Evolutionary conservation across 2,888 invertebrate species (phyloP).

Genomic region (Caenorhabditis panamensis): DNA sequence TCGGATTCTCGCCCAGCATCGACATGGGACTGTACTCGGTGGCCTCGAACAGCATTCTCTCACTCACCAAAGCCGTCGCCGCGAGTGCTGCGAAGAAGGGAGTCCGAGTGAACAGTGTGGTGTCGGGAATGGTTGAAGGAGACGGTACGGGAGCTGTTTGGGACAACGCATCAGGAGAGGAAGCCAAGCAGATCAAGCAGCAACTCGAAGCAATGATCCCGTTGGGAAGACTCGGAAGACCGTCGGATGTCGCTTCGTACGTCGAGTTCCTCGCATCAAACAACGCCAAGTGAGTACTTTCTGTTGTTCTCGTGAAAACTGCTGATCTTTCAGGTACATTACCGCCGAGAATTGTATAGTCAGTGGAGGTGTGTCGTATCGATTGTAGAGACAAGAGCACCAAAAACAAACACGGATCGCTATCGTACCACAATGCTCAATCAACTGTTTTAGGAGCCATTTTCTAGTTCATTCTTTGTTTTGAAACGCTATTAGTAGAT

Average conservation of each 20-base stretch:
- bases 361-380: constrained; percentile 75
- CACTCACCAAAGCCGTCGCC: constrained; percentile 66
- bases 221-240: constrained; percentile 71
- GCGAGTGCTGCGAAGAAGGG: constrained; percentile 56
- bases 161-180: constrained; percentile 67
- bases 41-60: constrained; percentile 71
- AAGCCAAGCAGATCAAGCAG: constrained; percentile 48
- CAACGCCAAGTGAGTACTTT: constrained; percentile 61
- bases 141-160: constrained; percentile 73
- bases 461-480: constrained; percentile 11
- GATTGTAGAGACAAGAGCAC: constrained; percentile 57
- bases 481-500: not conserved
- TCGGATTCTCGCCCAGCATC: constrained; percentile 72
- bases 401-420: not conserved
- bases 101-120: constrained; percentile 74
- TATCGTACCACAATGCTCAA: too few relatives aligned
- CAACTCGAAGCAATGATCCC: constrained; percentile 73
- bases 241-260: constrained; percentile 68
- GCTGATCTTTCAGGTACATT: constrained; percentile 67
- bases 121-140: constrained; percentile 73
- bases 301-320: not conserved
- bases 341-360: constrained; percentile 76
- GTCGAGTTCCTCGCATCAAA: constrained; percentile 75
- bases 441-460: not conserved
- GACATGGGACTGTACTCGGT: constrained; percentile 76